Conservation (phyloP, 2,797 vertebrate species). For the Lerista edwardsae region DNA sequence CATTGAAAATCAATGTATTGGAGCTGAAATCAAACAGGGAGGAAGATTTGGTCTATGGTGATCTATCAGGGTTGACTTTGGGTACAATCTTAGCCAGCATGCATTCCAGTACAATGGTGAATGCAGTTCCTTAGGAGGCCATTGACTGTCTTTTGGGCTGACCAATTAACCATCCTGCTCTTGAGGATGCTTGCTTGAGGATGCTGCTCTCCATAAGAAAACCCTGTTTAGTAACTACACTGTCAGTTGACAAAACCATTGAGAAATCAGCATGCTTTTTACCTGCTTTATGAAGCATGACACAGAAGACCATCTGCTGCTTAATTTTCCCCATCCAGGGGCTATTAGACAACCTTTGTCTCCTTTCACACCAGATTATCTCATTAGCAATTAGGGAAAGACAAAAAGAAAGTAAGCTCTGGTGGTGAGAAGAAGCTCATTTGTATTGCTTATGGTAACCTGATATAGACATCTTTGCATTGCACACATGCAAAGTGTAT, state of each 20-base stretch:
- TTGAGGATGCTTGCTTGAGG: neutral
- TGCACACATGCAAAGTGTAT: too few relatives aligned
- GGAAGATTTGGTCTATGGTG: too few relatives aligned
- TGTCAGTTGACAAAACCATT: conserved; percentile 9
- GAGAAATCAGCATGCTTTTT: conserved; percentile 40
- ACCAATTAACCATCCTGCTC: neutral
- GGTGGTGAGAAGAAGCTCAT: neutral
- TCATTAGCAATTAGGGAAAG: neutral
- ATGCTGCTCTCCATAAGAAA: conserved; percentile 1
- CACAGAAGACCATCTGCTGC: conserved; percentile 13
- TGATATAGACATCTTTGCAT: neutral
- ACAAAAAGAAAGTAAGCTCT: neutral
- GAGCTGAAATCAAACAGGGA: too few relatives aligned
- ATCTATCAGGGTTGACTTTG: too few relatives aligned
- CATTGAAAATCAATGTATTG: too few relatives aligned
- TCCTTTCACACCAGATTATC: conserved; percentile 15
- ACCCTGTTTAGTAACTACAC: neutral
- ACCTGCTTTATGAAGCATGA: conserved; percentile 43
- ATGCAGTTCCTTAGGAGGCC: too few relatives aligned
- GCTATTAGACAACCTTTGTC: conserved; percentile 1
- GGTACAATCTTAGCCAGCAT: too few relatives aligned
- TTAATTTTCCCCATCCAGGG: conserved; percentile 27
- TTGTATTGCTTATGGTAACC: neutral
- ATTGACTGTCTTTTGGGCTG: neutral
- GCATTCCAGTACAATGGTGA: too few relatives aligned